A percentile compares a stretch with the other conserved stretches of the same genome.
phyloP scores from a whole-genome alignment of 2,888 invertebrate species.

The Eupeodes latifasciatus region DNA sequence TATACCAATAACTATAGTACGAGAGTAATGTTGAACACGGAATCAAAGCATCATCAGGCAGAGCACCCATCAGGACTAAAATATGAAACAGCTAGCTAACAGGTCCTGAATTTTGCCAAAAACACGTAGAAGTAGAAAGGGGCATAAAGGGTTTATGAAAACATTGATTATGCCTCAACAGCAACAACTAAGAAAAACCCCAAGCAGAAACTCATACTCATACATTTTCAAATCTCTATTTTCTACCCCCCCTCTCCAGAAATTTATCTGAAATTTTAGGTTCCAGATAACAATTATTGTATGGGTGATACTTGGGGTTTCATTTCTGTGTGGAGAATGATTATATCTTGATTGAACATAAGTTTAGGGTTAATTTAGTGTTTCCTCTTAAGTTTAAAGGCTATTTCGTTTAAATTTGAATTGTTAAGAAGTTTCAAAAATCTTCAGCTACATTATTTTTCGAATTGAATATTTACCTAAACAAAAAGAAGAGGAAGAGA shows the following conservation, averaged over 20 bases:
- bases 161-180: slow-evolving; percentile 17
- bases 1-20: neutral
- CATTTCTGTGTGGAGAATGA: neutral
- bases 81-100: neutral
- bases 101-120: slow-evolving; percentile 3
- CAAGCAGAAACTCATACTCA: neutral
- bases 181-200: slow-evolving; percentile 1
- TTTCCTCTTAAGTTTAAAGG: no score
- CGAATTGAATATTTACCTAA: no score
- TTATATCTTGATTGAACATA: slow-evolving; percentile 29
- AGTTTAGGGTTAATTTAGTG: neutral
- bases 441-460: no score
- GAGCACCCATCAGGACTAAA: neutral
- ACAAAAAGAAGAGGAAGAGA: no score
- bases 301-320: slow-evolving; percentile 11
- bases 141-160: slow-evolving; percentile 24
- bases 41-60: neutral
- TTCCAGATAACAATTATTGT: slow-evolving; percentile 49
- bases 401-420: no score
- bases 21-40: neutral
- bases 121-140: neutral
- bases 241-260: neutral
- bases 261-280: slow-evolving; percentile 53
- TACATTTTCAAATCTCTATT: neutral
- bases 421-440: no score